Conservation (phyloP, 2,888 invertebrate genomes). For the Lepidocyrtinus sp. region DNA sequence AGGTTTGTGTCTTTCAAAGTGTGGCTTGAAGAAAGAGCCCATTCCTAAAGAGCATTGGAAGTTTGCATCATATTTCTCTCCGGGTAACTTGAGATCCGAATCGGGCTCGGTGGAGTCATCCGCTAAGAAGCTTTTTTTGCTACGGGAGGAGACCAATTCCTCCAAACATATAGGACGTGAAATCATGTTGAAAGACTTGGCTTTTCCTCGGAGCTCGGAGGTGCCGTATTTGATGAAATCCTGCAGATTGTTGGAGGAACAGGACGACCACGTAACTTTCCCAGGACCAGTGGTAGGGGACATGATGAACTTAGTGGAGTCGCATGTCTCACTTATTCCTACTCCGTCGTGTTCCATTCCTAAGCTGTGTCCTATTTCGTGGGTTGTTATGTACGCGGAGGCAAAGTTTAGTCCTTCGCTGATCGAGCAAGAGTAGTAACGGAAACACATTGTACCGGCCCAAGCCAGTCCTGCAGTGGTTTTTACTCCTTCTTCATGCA, state of each 20-base stretch:
- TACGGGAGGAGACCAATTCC: slow-evolving; percentile 30
- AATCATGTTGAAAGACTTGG: slow-evolving; percentile 35
- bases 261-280: slow-evolving; percentile 72
- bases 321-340: slow-evolving; percentile 71
- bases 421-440: slow-evolving; percentile 72
- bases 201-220: slow-evolving; percentile 52
- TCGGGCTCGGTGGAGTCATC: background rate
- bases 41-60: slow-evolving; percentile 71
- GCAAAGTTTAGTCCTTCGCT: slow-evolving; percentile 72
- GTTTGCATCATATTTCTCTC: slow-evolving; percentile 71
- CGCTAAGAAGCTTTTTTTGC: slow-evolving; percentile 35
- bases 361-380: slow-evolving; percentile 72
- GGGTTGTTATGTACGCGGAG: slow-evolving; percentile 72
- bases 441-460: slow-evolving; percentile 72
- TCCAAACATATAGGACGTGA: slow-evolving; percentile 42
- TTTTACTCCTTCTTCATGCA: slow-evolving; percentile 67
- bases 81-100: slow-evolving; percentile 70
- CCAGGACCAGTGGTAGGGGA: slow-evolving; percentile 72
- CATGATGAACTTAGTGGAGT: slow-evolving; percentile 69
- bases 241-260: slow-evolving; percentile 71
- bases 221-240: slow-evolving; percentile 71
- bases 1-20: slow-evolving; percentile 69
- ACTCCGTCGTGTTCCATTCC: slow-evolving; percentile 72
- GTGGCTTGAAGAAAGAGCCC: slow-evolving; percentile 71
- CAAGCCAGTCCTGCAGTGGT: slow-evolving; percentile 63